A percentile compares a stretch with the other conserved stretches of the same genome.
These are phyloP conservation scores for Plutomurus gul DNA, from an alignment of 1,140 invertebrate species.

Conservation along the genomic window DNA sequence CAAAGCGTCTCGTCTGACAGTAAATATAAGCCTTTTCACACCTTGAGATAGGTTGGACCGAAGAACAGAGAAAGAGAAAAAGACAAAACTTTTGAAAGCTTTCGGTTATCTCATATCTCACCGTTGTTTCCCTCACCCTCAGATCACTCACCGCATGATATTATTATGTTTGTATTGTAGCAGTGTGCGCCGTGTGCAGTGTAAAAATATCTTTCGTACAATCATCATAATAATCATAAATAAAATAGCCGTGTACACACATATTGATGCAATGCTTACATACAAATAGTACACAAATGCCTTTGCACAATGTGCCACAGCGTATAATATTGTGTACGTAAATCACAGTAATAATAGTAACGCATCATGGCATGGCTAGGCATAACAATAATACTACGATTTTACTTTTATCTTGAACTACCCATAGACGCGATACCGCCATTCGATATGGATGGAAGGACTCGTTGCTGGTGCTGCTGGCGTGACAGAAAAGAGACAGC, in stretches of 20 bases:
- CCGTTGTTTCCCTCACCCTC: background rate
- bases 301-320: background rate
- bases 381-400: conserved; percentile 4
- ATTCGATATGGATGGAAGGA: background rate
- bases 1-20: background rate
- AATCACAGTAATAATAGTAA: conserved; percentile 10
- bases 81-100: background rate
- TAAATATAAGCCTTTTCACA: conserved; percentile 19
- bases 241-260: conserved; percentile 2
- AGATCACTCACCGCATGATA: background rate
- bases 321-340: background rate
- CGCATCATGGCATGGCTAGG: background rate
- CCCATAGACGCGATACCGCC: background rate
- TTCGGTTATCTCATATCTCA: background rate
- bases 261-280: conserved; percentile 8
- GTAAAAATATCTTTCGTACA: background rate
- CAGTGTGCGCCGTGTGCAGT: background rate
- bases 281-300: background rate
- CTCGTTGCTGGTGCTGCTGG: too few species aligned
- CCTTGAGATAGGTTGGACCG: background rate
- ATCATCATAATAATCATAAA: conserved; percentile 9
- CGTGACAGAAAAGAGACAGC: background rate
- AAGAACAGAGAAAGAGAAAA: background rate
- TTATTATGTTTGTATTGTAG: background rate
- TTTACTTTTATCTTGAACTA: background rate